Conservation (phyloP, 2,888 invertebrate genomes). For the Drosophila merina region DNA sequence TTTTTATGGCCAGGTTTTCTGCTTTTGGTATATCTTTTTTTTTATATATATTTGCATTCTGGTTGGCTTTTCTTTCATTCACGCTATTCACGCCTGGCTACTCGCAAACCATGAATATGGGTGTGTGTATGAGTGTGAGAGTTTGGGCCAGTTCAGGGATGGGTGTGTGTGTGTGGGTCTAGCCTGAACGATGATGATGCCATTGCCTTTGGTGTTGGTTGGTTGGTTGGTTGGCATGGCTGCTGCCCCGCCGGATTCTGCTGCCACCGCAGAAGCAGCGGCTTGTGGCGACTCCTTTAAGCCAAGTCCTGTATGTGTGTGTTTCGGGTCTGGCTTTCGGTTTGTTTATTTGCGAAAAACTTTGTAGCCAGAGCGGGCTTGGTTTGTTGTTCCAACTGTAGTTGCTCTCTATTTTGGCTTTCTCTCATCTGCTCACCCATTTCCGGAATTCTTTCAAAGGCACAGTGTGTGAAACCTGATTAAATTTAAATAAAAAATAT, state of each 20-base stretch:
- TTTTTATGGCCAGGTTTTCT: constrained; percentile 60
- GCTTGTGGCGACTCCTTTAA: constrained; percentile 15
- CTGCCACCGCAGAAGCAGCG: constrained; percentile 31
- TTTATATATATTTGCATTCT: constrained; percentile 48
- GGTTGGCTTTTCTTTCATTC: constrained; percentile 44
- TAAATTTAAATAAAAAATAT: not conserved
- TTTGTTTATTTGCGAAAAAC: constrained; percentile 73
- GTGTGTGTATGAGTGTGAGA: constrained; percentile 11
- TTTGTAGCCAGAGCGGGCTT: constrained; percentile 54
- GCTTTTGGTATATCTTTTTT: constrained; percentile 5
- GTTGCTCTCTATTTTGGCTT: constrained; percentile 28
- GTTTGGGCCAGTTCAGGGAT: constrained; percentile 9
- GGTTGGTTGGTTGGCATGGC: constrained; percentile 27
- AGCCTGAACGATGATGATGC: constrained; percentile 63
- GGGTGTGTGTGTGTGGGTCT: constrained; percentile 22
- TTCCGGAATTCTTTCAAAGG: not conserved
- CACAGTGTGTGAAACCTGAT: not conserved
- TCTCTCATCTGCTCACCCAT: constrained; percentile 26
- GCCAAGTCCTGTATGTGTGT: constrained; percentile 23
- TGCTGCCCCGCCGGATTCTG: constrained; percentile 32
- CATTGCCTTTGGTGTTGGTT: constrained; percentile 63
- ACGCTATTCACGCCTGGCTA: constrained; percentile 61
- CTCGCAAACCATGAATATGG: constrained; percentile 39
- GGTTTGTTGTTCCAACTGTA: constrained; percentile 22
- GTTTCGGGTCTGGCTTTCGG: constrained; percentile 54